These are phyloP conservation scores for Furnarius figulus DNA, from an alignment of 2,113 vertebrate genomes.

Conservation along the genomic window DNA sequence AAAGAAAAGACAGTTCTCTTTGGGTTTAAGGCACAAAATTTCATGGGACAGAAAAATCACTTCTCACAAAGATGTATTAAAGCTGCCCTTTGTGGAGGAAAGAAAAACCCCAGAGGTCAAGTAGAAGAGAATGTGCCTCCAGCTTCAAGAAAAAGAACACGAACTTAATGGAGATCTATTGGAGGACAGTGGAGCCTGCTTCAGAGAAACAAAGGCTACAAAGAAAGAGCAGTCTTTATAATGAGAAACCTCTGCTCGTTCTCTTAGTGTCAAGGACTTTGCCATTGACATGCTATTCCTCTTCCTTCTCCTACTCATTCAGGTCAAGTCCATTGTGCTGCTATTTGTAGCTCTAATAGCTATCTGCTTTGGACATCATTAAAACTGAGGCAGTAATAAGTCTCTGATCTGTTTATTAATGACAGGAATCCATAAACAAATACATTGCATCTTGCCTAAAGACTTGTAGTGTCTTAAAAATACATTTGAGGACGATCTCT, in stretches of 20 bases:
- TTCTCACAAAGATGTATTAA: background rate
- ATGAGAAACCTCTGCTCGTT: conserved; percentile 44
- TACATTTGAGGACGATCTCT: conserved; percentile 22
- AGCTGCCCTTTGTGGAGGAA: background rate
- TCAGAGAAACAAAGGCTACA: conserved; percentile 24
- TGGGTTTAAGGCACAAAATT: background rate
- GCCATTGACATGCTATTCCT: background rate
- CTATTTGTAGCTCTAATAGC: conserved; percentile 34
- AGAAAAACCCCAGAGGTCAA: conserved; percentile 26
- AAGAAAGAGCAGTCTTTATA: background rate
- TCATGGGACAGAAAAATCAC: background rate
- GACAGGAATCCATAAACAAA: conserved; percentile 68
- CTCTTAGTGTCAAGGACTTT: background rate
- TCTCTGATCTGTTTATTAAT: conserved; percentile 59
- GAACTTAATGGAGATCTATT: conserved; percentile 36
- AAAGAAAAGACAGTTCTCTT: background rate
- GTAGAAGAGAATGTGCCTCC: conserved; percentile 27
- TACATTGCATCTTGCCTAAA: conserved; percentile 35
- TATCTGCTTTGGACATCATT: conserved; percentile 63
- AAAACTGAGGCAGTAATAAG: conserved; percentile 57
- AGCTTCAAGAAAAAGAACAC: background rate
- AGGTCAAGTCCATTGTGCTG: conserved; percentile 6
- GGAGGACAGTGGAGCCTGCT: background rate
- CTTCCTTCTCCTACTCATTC: background rate
- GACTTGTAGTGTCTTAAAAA: conserved; percentile 48